These are phyloP conservation scores for Thryonomys swinderianus DNA, from an alignment of 2,113 vertebrate genomes.

Conservation along the genomic window DNA sequence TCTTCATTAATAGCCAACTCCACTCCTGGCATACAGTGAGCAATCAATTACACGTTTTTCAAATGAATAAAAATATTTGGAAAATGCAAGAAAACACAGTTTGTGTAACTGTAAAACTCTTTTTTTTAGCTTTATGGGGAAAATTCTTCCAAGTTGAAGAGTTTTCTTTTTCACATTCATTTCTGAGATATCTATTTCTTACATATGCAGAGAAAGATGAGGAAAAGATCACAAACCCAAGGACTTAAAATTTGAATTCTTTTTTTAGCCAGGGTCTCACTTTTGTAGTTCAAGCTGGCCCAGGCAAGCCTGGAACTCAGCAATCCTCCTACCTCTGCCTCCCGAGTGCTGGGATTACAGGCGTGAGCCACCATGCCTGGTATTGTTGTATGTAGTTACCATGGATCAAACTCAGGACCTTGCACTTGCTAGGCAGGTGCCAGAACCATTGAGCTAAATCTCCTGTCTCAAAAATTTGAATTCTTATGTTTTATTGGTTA, in stretches of 20 bases:
- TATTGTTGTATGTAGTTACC: no score
- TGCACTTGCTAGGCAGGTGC: no score
- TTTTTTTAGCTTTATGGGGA: conserved; percentile 5
- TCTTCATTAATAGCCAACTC: background rate
- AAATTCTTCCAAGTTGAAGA: background rate
- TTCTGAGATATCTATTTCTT: background rate
- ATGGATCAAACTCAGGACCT: no score
- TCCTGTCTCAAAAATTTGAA: no score
- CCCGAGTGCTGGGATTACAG: no score
- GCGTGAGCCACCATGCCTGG: no score
- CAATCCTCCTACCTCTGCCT: no score
- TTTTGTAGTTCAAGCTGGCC: no score
- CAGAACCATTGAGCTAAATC: no score
- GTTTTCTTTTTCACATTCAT: conserved; percentile 39
- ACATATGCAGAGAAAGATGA: background rate
- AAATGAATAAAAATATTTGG: conserved; percentile 39
- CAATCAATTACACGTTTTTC: conserved; percentile 12
- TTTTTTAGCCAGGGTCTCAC: no score
- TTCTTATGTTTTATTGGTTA: background rate
- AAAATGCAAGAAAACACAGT: conserved; percentile 2
- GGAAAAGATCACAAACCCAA: background rate
- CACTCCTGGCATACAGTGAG: background rate
- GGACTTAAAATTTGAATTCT: conserved; percentile 37
- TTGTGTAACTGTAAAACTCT: background rate
- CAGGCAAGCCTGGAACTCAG: no score